Percentiles rank a stretch among this genome's conserved stretches.
Conservation (phyloP, 2,113 vertebrate species). For the Rhinolophus ferrumequinum region DNA sequence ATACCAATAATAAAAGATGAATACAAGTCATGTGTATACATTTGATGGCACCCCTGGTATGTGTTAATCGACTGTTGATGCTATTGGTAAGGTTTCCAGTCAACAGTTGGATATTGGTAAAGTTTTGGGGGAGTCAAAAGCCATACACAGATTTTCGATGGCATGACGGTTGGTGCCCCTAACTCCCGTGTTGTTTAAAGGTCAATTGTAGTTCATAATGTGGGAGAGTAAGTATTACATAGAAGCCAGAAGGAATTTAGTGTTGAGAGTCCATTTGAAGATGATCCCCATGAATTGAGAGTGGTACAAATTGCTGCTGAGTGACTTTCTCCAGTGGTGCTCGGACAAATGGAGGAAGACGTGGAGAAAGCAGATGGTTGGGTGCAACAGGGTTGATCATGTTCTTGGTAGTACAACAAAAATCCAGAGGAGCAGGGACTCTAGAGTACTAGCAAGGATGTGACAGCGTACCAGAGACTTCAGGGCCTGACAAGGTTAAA, state of each 20-base stretch:
- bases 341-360: not conserved
- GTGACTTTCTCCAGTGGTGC: not conserved
- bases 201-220: not conserved
- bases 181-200: not conserved
- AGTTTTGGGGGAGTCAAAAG: not conserved
- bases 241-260: not conserved
- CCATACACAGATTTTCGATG: not conserved
- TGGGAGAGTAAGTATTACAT: not conserved
- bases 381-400: not conserved
- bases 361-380: not conserved
- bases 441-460: not conserved
- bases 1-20: too few species aligned
- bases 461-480: not conserved
- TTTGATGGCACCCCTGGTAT: too few species aligned
- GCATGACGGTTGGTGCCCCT: not conserved
- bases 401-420: not conserved
- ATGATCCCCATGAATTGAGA: not conserved
- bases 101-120: not conserved
- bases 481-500: not conserved
- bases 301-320: not conserved
- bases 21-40: too few species aligned
- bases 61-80: not conserved
- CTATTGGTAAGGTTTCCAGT: not conserved
- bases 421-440: not conserved
- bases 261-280: not conserved